Percentiles rank a stretch among this genome's conserved stretches.
Evolutionary conservation across 2,797 vertebrate genomes (phyloP).

Genomic region (Carcharodon carcharias): DNA sequence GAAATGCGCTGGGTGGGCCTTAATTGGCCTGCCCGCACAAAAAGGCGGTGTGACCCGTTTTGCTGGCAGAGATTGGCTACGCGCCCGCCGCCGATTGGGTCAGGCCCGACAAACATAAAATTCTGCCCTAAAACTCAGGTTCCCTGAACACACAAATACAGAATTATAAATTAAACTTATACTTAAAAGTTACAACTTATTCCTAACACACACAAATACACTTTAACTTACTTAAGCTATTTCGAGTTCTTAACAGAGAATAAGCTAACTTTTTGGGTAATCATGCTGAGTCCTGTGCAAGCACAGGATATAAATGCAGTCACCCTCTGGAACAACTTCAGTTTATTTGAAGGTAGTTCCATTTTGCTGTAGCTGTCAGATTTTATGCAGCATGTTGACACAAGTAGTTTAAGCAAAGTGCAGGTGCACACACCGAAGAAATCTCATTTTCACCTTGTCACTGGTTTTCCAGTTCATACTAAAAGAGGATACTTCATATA

Average conservation of each 20-base stretch:
- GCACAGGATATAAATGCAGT: not conserved
- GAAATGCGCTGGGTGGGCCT: no score
- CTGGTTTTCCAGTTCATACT: not conserved
- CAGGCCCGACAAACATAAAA: no score
- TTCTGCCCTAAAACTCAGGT: no score
- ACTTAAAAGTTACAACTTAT: no score
- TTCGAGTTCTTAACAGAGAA: not conserved
- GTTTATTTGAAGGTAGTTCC: not conserved
- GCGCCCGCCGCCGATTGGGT: no score
- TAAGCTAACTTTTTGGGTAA: not conserved
- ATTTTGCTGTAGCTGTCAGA: not conserved
- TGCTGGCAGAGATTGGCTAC: no score
- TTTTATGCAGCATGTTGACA: not conserved
- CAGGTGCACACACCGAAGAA: not conserved
- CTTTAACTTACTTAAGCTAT: no score
- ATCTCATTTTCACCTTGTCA: not conserved
- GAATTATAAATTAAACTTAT: no score
- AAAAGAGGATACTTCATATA: slow-evolving; percentile 7
- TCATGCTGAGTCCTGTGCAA: not conserved
- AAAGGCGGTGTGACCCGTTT: no score
- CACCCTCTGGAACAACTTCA: not conserved
- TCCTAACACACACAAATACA: no score
- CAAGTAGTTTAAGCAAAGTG: not conserved
- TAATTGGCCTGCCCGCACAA: no score
- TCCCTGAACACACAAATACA: no score